Conservation (phyloP, 2,888 invertebrate genomes). For the Heliconius cydno region DNA sequence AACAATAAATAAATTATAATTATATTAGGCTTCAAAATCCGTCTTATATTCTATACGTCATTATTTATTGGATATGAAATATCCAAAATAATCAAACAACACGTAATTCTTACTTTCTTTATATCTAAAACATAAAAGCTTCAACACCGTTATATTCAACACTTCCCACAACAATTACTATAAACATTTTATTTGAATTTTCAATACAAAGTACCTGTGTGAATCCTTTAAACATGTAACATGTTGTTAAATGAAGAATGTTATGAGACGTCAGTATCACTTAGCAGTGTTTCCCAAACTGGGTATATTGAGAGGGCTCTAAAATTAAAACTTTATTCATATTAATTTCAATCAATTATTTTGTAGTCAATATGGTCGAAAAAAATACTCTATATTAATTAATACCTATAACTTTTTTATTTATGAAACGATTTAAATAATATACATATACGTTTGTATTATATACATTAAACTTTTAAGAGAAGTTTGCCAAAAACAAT, state of each 20-base stretch:
- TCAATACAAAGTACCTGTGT: background rate
- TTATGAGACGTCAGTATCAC: background rate
- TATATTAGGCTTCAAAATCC: background rate
- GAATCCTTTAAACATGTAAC: background rate
- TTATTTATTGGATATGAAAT: background rate
- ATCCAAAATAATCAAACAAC: too few relatives aligned
- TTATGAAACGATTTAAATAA: too few relatives aligned
- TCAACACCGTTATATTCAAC: background rate
- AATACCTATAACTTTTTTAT: too few relatives aligned
- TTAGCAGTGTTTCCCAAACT: background rate
- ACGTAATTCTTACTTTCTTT: background rate
- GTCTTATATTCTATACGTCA: background rate
- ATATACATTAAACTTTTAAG: background rate
- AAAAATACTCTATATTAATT: too few relatives aligned
- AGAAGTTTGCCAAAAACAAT: background rate
- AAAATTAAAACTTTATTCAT: background rate
- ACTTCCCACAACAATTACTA: background rate
- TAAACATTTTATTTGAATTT: background rate
- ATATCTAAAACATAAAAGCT: background rate
- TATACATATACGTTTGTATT: too few relatives aligned
- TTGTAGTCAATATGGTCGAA: too few relatives aligned
- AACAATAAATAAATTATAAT: background rate
- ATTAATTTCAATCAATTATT: too few relatives aligned
- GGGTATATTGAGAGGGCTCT: background rate
- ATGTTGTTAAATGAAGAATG: background rate